A percentile compares a stretch with the other conserved stretches of the same genome.
phyloP scores from a whole-genome alignment of 2,113 vertebrate species.

The Trichomycterus rosablanca region DNA sequence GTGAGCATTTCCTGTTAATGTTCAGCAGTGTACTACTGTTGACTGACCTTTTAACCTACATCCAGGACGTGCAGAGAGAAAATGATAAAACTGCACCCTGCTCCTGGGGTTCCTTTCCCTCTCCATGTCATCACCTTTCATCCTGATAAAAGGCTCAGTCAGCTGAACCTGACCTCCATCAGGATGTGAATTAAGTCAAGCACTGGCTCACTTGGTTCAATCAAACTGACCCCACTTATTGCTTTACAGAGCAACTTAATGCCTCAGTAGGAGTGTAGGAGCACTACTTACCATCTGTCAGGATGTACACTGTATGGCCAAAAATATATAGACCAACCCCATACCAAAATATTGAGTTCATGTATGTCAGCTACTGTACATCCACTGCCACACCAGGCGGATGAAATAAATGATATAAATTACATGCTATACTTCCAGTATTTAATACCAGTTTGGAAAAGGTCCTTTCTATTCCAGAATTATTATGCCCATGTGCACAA shows the following conservation, averaged over 20 bases:
- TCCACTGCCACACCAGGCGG: too few species aligned
- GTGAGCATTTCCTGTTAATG: background rate
- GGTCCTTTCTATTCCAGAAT: too few species aligned
- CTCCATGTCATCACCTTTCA: conserved; percentile 6
- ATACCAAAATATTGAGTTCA: too few species aligned
- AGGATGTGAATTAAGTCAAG: conserved; percentile 19
- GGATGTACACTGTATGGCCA: too few species aligned
- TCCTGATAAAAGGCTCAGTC: conserved; percentile 30
- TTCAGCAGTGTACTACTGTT: background rate
- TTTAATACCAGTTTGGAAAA: too few species aligned
- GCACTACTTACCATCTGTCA: background rate
- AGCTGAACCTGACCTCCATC: conserved; percentile 22
- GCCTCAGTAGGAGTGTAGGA: background rate
- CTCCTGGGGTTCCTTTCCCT: background rate
- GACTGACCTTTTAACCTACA: background rate
- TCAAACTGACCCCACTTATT: conserved; percentile 10
- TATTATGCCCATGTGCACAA: too few species aligned
- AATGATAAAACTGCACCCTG: background rate
- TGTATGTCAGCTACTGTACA: too few species aligned
- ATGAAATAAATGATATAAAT: too few species aligned
- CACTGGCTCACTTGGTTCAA: conserved; percentile 12
- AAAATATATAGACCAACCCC: too few species aligned
- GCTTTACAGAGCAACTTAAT: conserved; percentile 7
- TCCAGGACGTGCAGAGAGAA: too few species aligned
- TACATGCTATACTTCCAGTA: too few species aligned